phyloP scores from a whole-genome alignment of 2,113 vertebrate genomes.

The Sakesphorus luctuosus region DNA sequence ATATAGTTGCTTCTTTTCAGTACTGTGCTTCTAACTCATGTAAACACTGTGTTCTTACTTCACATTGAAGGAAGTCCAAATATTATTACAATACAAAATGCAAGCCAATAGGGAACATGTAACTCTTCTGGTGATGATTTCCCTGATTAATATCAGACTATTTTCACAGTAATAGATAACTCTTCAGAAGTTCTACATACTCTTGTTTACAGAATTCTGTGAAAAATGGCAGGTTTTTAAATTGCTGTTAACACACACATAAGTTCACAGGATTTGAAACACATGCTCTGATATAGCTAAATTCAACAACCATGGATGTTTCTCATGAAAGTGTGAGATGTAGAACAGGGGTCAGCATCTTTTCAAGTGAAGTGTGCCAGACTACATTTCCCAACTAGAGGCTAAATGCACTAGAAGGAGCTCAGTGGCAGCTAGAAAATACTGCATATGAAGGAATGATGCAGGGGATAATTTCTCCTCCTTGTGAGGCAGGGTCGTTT shows the following conservation, averaged over 20 bases:
- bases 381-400: background rate
- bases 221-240: background rate
- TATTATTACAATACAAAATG: conserved; percentile 30
- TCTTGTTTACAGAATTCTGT: conserved; percentile 10
- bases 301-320: conserved; percentile 13
- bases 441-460: background rate
- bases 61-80: conserved; percentile 30
- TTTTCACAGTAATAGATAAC: conserved; percentile 9
- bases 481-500: background rate
- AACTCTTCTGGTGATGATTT: background rate
- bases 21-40: background rate
- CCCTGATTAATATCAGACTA: conserved; percentile 21
- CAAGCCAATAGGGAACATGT: background rate
- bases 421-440: background rate
- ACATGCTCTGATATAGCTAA: conserved; percentile 4
- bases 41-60: conserved; percentile 54
- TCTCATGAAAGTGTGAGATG: background rate
- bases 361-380: background rate
- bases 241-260: background rate
- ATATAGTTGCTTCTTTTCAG: conserved; percentile 38
- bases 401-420: background rate
- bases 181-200: background rate
- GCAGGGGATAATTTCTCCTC: background rate
- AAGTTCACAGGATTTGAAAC: conserved; percentile 18
- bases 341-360: conserved; percentile 8